Conservation (phyloP, 2,888 invertebrate species). For the Drosophila monieri region DNA sequence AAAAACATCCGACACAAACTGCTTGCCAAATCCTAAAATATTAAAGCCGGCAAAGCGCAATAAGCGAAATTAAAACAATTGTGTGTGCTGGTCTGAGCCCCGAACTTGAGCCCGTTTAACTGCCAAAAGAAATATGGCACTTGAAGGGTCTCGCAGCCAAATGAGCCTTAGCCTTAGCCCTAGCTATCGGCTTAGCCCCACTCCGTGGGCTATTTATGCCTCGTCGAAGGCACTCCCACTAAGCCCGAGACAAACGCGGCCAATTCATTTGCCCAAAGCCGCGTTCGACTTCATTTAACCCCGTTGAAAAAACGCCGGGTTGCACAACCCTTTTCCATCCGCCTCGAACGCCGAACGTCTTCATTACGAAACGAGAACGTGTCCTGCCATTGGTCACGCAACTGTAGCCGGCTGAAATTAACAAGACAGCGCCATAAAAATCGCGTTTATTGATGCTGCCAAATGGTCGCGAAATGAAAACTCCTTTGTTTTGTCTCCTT, state of each 20-base stretch:
- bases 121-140: conserved; percentile 75
- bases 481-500: conserved; percentile 42
- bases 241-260: conserved; percentile 69
- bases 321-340: conserved; percentile 5
- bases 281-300: conserved; percentile 83
- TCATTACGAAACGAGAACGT: conserved; percentile 58
- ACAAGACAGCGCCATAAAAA: conserved; percentile 73
- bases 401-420: conserved; percentile 73
- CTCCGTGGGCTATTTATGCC: conserved; percentile 65
- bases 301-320: conserved; percentile 26
- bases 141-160: conserved; percentile 59
- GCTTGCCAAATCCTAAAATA: conserved; percentile 72
- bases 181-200: conserved; percentile 1
- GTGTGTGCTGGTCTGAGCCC: conserved; percentile 55
- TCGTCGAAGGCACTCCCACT: conserved; percentile 64
- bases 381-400: conserved; percentile 71
- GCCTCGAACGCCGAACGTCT: conserved; percentile 50
- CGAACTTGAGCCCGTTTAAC: conserved; percentile 26
- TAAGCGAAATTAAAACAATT: conserved; percentile 80
- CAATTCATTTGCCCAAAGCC: conserved; percentile 73
- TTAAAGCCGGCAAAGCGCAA: conserved; percentile 72
- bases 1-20: conserved; percentile 25
- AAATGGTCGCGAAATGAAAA: conserved; percentile 66
- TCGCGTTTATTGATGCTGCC: conserved; percentile 76
- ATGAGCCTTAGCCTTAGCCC: conserved; percentile 59